Conservation (phyloP, 1,140 invertebrate species). For the Papilio glaucus region DNA sequence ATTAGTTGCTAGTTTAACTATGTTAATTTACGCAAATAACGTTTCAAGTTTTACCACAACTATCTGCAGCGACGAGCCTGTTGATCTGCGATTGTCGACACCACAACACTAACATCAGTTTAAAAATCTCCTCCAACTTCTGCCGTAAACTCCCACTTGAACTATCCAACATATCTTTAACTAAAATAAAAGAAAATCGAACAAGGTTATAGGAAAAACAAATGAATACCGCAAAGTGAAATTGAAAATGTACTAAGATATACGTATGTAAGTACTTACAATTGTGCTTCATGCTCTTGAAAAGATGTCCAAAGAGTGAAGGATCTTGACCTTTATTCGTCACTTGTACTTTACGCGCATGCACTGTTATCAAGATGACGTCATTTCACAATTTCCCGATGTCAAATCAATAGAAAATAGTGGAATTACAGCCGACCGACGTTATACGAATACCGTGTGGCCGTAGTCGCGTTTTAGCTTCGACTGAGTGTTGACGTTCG, state of each 20-base stretch:
- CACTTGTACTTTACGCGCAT: constrained; percentile 43
- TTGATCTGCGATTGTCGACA: constrained; percentile 89
- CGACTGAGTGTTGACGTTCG: constrained; percentile 72
- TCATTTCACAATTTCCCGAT: constrained; percentile 52
- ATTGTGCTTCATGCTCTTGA: constrained; percentile 58
- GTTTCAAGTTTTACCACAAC: constrained; percentile 81
- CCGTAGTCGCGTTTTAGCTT: constrained; percentile 65
- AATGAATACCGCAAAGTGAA: constrained; percentile 42
- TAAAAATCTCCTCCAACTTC: constrained; percentile 90
- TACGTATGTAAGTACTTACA: constrained; percentile 57
- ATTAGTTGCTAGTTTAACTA: not conserved
- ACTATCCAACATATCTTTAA: constrained; percentile 63
- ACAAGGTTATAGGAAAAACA: constrained; percentile 38
- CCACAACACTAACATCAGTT: constrained; percentile 92
- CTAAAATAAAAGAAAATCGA: constrained; percentile 62
- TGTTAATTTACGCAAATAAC: not conserved
- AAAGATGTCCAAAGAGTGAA: constrained; percentile 34
- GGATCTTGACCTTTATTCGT: constrained; percentile 54
- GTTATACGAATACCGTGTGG: constrained; percentile 66
- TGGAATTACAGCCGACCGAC: constrained; percentile 51
- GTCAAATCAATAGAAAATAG: constrained; percentile 69
- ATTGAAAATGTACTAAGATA: constrained; percentile 3
- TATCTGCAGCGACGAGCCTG: constrained; percentile 83
- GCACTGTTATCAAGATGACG: constrained; percentile 55
- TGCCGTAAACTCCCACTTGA: constrained; percentile 85